A percentile compares a stretch with the other conserved stretches of the same genome.
Evolutionary conservation across 1,140 invertebrate genomes (phyloP).

Genomic region (Tetranychus cinnabarinus): DNA sequence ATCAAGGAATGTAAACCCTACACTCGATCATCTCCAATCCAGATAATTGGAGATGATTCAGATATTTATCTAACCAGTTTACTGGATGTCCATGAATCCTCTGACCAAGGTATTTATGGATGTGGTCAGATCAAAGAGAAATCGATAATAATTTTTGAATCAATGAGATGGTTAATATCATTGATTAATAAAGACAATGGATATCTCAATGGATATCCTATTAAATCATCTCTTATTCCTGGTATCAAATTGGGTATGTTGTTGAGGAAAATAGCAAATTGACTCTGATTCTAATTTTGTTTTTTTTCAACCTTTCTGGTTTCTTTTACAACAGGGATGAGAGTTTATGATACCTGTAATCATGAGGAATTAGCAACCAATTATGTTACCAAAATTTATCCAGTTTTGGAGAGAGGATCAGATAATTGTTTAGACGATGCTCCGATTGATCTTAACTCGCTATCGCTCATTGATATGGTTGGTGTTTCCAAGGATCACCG

Average conservation of each 20-base stretch:
- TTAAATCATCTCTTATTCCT: neutral
- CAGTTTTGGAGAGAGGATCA: neutral
- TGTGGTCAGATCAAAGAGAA: neutral
- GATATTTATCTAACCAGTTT: neutral
- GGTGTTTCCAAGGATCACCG: neutral
- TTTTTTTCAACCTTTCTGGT: too few relatives aligned
- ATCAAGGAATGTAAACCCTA: neutral
- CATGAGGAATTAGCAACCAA: neutral
- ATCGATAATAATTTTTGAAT: neutral
- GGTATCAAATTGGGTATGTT: neutral
- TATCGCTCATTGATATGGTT: neutral
- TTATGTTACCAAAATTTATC: neutral
- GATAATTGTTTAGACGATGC: neutral
- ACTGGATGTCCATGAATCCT: neutral
- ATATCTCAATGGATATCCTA: neutral
- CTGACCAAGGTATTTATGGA: neutral
- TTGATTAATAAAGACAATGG: neutral
- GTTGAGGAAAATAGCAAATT: neutral
- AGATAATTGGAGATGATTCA: neutral
- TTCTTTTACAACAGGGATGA: neutral
- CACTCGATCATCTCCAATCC: neutral
- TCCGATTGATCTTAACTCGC: neutral
- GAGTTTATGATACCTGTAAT: neutral
- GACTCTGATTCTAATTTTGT: too few relatives aligned
- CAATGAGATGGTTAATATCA: neutral